These are phyloP conservation scores for Pinctada fucata DNA, from an alignment of 2,888 invertebrate genomes.

Conservation along the genomic window DNA sequence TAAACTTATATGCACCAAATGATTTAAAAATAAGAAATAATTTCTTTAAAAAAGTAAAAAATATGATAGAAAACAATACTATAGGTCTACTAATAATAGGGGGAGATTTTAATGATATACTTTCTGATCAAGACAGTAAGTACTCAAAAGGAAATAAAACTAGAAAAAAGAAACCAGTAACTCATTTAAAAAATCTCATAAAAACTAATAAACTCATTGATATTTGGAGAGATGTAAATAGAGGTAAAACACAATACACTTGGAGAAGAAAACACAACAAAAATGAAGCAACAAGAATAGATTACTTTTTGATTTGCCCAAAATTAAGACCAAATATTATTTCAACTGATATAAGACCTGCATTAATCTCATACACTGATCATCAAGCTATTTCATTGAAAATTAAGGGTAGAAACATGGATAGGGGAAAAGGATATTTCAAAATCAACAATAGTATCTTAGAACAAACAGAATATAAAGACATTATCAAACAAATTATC, in stretches of 20 bases:
- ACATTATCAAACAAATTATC: no score
- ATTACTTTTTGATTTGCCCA: no score
- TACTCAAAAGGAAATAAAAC: not conserved
- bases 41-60: constrained; percentile 14
- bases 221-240: not conserved
- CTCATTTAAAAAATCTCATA: constrained; percentile 13
- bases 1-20: constrained; percentile 23
- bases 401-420: no score
- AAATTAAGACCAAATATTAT: no score
- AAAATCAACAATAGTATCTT: no score
- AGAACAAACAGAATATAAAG: no score
- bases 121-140: not conserved
- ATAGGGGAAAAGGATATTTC: no score
- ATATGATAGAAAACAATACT: not conserved
- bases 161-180: not conserved
- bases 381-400: no score
- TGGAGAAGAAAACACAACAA: constrained; percentile 23
- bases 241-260: constrained; percentile 3
- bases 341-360: no score
- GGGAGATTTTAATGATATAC: constrained; percentile 15
- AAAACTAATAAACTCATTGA: constrained; percentile 9
- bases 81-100: constrained; percentile 4
- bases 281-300: no score
- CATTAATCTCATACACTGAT: no score
- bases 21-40: constrained; percentile 10